Base-by-base conservation (phyloP, 2,797 vertebrate genomes). In the Paramormyrops hopkinsi region DNA sequence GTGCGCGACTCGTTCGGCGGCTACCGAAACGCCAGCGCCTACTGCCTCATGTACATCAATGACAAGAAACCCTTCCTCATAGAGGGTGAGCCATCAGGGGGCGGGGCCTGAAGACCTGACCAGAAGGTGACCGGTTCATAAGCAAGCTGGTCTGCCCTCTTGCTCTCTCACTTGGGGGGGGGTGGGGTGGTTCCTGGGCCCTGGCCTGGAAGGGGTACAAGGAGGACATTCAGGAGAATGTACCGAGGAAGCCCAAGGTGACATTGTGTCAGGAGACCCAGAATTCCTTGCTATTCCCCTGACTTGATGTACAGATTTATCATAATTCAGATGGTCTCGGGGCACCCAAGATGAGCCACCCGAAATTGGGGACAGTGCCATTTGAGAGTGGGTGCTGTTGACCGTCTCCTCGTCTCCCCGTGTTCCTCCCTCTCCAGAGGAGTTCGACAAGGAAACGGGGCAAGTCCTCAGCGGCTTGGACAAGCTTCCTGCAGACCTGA, bases 21-120 rank as follows among this genome's bases (percentile, higher is more conserved):
- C 90, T 99, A 99, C 93, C 96, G 98, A 92, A 99, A 99, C 73
- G 98, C 98, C 92, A 99, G 99, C 91, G 99, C 99, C 88, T 99
- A 99, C 91, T 99, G 99, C 93, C 97, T 99, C 93, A 99, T 99
- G 99, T 99, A 99, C 91, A 98, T 99, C 92, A 98, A 99, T 6
- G 98, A 99, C 92, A 99, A 98, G 92, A 99, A 99, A 89, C 98
- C 98, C 54, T 98, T 98, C 90, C 96, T 99, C 92, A 99, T 98
- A 93, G 97, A 98, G 97, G 99, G 98, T 97, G 96, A 94, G 91
- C 22, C 11, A 51, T 51, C 11, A 25, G 79, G 19, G 19, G 46
- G 22, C 0, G 6, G 44, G 9, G 41, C 44, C 7, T 9, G n/a
- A 83, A 25, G 11, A 19, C 14, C 73, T 53, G n/a, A n/a, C 83